Conservation (phyloP, 2,113 vertebrate genomes). For the Steatornis caripensis region DNA sequence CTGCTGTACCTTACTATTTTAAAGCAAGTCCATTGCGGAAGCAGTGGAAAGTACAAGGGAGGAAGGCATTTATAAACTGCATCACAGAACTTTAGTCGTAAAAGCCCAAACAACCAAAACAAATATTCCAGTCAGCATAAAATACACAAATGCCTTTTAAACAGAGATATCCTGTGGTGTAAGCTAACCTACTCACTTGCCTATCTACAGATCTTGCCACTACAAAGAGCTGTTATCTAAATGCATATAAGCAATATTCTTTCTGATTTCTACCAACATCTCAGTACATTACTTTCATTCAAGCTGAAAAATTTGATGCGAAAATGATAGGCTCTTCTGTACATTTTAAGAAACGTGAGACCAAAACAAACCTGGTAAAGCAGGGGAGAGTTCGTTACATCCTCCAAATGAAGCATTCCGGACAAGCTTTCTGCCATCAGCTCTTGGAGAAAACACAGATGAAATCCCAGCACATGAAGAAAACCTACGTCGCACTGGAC, state of each 20-base stretch:
- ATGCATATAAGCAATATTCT: neutral
- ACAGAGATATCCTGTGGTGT: neutral
- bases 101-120: neutral
- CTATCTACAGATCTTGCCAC: neutral
- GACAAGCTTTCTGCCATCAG: conserved; percentile 91
- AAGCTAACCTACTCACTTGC: neutral
- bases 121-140: neutral
- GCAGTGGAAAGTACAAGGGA: neutral
- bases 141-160: neutral
- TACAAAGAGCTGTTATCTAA: neutral
- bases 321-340: neutral
- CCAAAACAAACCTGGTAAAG: conserved; percentile 87
- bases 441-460: conserved; percentile 80
- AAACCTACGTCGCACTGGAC: conserved; percentile 86
- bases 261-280: neutral
- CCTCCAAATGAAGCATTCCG: conserved; percentile 98
- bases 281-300: neutral
- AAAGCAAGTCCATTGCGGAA: neutral
- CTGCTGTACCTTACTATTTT: neutral
- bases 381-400: conserved; percentile 90
- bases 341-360: conserved; percentile 38
- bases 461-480: conserved; percentile 87
- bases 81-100: neutral
- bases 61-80: neutral
- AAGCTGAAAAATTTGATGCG: neutral